These are phyloP conservation scores for Leptobrachium leishanense DNA, from an alignment of 2,113 vertebrate genomes.

Conservation along the genomic window DNA sequence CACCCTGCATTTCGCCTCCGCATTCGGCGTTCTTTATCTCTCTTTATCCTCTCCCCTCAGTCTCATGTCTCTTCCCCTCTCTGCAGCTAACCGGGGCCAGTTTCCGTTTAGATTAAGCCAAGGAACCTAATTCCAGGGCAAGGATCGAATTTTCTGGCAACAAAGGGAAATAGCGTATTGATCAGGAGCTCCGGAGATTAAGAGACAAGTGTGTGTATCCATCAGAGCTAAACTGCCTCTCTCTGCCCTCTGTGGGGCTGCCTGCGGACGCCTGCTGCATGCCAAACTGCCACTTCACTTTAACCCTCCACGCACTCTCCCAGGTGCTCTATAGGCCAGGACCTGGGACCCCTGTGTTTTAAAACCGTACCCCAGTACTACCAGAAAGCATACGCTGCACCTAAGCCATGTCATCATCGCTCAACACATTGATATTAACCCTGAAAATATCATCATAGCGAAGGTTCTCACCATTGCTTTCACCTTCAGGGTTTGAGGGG, in stretches of 20 bases:
- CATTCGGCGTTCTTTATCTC: conserved; percentile 37
- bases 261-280: conserved; percentile 53
- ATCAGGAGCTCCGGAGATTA: conserved; percentile 95
- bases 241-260: conserved; percentile 70
- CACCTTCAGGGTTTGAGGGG: too few species aligned
- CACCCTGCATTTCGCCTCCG: not conserved
- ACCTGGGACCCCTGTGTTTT: not conserved
- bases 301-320: conserved; percentile 61
- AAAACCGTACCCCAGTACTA: not conserved
- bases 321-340: conserved; percentile 46
- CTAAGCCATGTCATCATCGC: too few species aligned
- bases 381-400: too few species aligned
- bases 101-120: conserved; percentile 94
- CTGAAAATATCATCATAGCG: too few species aligned
- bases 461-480: too few species aligned
- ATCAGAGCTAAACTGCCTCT: conserved; percentile 88
- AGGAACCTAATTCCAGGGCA: conserved; percentile 95
- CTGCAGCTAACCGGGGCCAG: conserved; percentile 63
- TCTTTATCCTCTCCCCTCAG: conserved; percentile 31
- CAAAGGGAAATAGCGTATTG: conserved; percentile 98
- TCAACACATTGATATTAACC: too few species aligned
- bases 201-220: conserved; percentile 95
- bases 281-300: conserved; percentile 49
- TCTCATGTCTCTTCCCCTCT: conserved; percentile 54
- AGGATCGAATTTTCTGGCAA: conserved; percentile 98